Conservation (phyloP, 2,797 vertebrate genomes). For the Lindbergichthys nudifrons region DNA sequence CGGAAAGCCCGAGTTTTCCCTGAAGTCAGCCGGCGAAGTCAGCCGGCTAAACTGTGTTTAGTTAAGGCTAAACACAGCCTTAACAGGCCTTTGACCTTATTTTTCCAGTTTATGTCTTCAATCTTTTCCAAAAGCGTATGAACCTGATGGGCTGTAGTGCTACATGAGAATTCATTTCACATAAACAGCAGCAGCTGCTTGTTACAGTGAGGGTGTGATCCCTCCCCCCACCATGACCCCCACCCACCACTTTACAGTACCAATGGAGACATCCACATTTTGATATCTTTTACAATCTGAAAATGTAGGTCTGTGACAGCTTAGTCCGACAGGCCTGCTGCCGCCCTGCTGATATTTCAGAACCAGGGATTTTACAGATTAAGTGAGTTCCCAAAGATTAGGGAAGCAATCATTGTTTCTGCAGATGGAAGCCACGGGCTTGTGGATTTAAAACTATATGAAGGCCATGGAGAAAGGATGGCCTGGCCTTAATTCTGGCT, state of each 20-base stretch:
- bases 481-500: slow-evolving; percentile 54
- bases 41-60: no score
- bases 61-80: no score
- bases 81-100: no score
- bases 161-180: neutral
- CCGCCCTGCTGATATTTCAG: slow-evolving; percentile 72
- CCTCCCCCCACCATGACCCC: neutral
- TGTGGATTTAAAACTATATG: slow-evolving; percentile 70
- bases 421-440: slow-evolving; percentile 66
- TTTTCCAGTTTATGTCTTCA: neutral
- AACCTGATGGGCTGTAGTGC: slow-evolving; percentile 17
- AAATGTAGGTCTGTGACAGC: slow-evolving; percentile 77
- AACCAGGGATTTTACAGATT: slow-evolving; percentile 81
- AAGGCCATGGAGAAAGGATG: slow-evolving; percentile 22
- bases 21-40: no score
- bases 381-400: slow-evolving; percentile 81
- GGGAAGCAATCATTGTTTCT: slow-evolving; percentile 82
- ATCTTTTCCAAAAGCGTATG: slow-evolving; percentile 1
- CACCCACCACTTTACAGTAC: slow-evolving; percentile 1
- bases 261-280: slow-evolving; percentile 29
- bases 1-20: no score
- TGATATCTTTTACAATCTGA: slow-evolving; percentile 61
- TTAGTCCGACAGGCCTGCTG: slow-evolving; percentile 70
- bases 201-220: neutral
- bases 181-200: slow-evolving; percentile 10